phyloP scores from a whole-genome alignment of 2,797 vertebrate species.

The Sebastes reedi region DNA sequence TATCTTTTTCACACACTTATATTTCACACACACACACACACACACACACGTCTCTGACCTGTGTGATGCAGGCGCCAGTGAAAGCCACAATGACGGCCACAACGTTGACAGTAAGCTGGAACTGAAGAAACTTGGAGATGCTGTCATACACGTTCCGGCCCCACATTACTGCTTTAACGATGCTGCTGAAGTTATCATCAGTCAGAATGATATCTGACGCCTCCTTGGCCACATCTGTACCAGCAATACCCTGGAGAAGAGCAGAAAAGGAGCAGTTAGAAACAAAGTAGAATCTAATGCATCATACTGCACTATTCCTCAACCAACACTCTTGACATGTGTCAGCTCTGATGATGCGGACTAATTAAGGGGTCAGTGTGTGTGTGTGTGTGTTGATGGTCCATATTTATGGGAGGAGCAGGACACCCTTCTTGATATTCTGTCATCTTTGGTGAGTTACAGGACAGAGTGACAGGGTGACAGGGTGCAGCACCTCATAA shows the following conservation, averaged over 20 bases:
- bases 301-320: neutral
- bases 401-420: neutral
- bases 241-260: slow-evolving; percentile 90
- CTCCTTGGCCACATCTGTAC: slow-evolving; percentile 98
- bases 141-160: slow-evolving; percentile 97
- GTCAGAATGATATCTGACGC: slow-evolving; percentile 98
- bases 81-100: slow-evolving; percentile 98
- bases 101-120: slow-evolving; percentile 97
- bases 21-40: neutral
- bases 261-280: slow-evolving; percentile 20
- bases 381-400: neutral
- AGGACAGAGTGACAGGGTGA: neutral
- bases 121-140: slow-evolving; percentile 99
- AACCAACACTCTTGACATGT: neutral
- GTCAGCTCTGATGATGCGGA: neutral
- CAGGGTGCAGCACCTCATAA: neutral
- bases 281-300: neutral
- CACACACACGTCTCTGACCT: slow-evolving; percentile 77
- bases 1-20: neutral
- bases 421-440: neutral
- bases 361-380: neutral
- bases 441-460: neutral
- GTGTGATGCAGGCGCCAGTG: slow-evolving; percentile 97
- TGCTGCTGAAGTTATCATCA: slow-evolving; percentile 97
- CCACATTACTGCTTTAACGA: slow-evolving; percentile 99